phyloP scores from a whole-genome alignment of 2,113 vertebrate genomes.

The Chaetops frenatus region DNA sequence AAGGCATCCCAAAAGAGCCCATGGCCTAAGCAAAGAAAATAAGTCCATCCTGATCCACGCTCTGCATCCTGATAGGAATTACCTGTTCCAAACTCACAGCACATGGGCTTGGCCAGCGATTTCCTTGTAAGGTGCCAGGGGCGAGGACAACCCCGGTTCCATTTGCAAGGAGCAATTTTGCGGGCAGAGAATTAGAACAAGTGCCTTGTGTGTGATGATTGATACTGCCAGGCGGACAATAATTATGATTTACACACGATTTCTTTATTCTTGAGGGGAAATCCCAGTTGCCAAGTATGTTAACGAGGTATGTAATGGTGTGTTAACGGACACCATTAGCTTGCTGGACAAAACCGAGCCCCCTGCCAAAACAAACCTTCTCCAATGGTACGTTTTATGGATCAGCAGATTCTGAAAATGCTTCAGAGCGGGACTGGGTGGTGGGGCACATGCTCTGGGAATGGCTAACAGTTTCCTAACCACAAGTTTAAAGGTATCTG shows the following conservation, averaged over 20 bases:
- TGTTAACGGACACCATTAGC: conserved; percentile 74
- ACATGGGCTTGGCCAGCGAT: background rate
- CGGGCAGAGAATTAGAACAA: background rate
- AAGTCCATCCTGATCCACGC: background rate
- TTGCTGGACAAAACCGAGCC: conserved; percentile 68
- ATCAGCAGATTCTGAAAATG: conserved; percentile 64
- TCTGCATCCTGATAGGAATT: background rate
- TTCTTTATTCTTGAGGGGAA: conserved; percentile 67
- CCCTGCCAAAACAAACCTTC: conserved; percentile 77
- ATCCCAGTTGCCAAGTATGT: conserved; percentile 75
- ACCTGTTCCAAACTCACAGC: background rate
- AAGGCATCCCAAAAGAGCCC: background rate
- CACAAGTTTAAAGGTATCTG: conserved; percentile 60
- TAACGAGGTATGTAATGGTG: conserved; percentile 76
- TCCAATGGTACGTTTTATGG: conserved; percentile 60
- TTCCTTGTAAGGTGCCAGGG: background rate
- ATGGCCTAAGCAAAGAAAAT: background rate
- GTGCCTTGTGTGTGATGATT: conserved; percentile 42
- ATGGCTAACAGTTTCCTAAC: conserved; percentile 46
- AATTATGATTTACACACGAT: conserved; percentile 62
- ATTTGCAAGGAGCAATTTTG: background rate
- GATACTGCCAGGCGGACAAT: conserved; percentile 51
- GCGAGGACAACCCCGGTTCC: background rate
- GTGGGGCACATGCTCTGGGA: conserved; percentile 19
- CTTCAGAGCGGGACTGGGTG: conserved; percentile 34